Evolutionary conservation across 2,797 vertebrate genomes (phyloP), one percentile per base, ranked within the genome.

Genomic region (Sebastes nivosus): DNA sequence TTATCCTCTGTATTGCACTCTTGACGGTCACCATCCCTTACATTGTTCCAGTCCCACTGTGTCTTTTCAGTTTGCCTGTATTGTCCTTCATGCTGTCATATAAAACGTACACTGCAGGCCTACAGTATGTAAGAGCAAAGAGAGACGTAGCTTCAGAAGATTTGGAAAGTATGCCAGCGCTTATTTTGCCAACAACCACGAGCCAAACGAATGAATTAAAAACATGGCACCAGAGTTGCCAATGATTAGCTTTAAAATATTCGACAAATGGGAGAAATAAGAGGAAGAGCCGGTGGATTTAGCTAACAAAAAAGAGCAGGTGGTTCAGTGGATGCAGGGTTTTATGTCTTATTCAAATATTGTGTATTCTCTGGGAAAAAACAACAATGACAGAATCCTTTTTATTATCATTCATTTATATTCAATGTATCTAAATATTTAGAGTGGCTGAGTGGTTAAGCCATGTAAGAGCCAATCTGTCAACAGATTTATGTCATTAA

Each of bases 71-170:
- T 76, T 79, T 67, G n/a, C 70, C 72, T 76, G 65, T 79, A 60
- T 58, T 71, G 77, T 90, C 89, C 86, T 84, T 89, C 83, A 84
- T 64, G 67, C 74, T 67, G 34, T 79, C 83, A 85, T 72, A 80
- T 55, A 60, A 81, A 65, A 30, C 67, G 72, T 22, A 72, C 38
- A 67, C 72, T 79, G 67, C 63, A 72, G 74, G 82, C 80, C 69
- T 82, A 42, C n/a, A 54, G 50, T n/a, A 54, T 38, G 50, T 59
- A 75, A 79, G 50, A 76, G 63, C 71, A 58, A 70, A 60, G 71
- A 24, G 58, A 85, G 67, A 80, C 29, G 52, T 76, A 50, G 46
- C 46, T 75, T 38, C 22, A 72, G 4, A 77, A 77, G 29, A 86
- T 54, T 52, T 72, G 24, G 13, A 75, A 76, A 77, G 29, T 18